Conservation (phyloP, 2,113 vertebrate species). For the Probosciger aterrimus region DNA sequence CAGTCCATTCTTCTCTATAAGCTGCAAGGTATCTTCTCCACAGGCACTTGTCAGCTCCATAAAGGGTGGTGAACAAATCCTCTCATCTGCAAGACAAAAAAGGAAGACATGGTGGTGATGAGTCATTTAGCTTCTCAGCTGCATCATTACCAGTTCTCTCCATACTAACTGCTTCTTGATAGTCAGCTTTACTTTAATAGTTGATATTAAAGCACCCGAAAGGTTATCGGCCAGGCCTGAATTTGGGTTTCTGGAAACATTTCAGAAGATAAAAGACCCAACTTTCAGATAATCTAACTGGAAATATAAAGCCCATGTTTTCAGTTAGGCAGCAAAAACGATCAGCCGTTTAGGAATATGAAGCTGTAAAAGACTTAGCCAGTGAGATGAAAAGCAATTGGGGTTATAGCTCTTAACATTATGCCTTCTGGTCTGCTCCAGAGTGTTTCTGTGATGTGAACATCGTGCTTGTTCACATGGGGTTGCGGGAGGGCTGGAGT, state of each 20-base stretch:
- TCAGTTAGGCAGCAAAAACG: background rate
- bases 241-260: background rate
- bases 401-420: background rate
- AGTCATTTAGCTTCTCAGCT: background rate
- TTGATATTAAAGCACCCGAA: background rate
- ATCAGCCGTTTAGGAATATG: background rate
- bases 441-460: background rate
- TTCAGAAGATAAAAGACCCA: background rate
- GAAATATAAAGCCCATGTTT: background rate
- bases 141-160: background rate
- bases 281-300: background rate
- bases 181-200: background rate
- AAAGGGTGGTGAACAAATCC: slow-evolving; percentile 97
- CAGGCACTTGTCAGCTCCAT: slow-evolving; percentile 93
- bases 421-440: background rate
- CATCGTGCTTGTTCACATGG: background rate
- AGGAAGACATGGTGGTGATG: background rate
- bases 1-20: slow-evolving; percentile 90
- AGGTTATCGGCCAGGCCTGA: background rate
- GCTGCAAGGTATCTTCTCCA: slow-evolving; percentile 87
- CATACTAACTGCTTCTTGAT: background rate
- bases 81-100: slow-evolving; percentile 79
- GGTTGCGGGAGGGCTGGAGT: background rate
- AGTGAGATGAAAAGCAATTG: background rate
- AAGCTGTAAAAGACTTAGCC: background rate